Conservation (phyloP, 1,140 invertebrate species). For the Aphaenogaster rudis region DNA sequence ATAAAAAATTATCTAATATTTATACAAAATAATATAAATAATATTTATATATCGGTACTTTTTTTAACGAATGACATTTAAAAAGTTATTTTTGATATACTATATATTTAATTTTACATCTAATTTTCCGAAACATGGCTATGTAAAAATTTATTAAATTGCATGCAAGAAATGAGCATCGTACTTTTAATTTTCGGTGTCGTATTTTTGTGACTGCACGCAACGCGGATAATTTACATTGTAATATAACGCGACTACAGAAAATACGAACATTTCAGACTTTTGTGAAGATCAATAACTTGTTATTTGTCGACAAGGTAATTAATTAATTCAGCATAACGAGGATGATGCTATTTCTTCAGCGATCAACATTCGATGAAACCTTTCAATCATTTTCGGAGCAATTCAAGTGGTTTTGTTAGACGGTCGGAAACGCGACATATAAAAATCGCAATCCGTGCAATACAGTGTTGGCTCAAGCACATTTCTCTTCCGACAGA, state of each 20-base stretch:
- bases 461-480: slow-evolving; percentile 93
- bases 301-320: background rate
- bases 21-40: slow-evolving; percentile 57
- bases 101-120: slow-evolving; percentile 1
- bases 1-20: slow-evolving; percentile 52
- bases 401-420: slow-evolving; percentile 70
- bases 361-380: background rate
- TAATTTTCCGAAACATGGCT: background rate
- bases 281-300: background rate
- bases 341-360: background rate
- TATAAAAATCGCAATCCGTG: slow-evolving; percentile 96
- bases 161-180: background rate
- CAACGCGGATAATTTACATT: background rate
- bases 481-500: slow-evolving; percentile 94
- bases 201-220: background rate
- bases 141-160: background rate
- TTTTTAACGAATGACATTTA: background rate
- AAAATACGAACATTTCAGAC: slow-evolving; percentile 7
- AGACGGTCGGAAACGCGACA: slow-evolving; percentile 93
- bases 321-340: background rate
- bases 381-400: background rate
- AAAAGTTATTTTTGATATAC: background rate
- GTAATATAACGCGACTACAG: background rate
- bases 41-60: background rate
- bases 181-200: background rate